These are phyloP conservation scores for Lutraria lutraria DNA, from an alignment of 2,888 invertebrate species.

Conservation along the genomic window DNA sequence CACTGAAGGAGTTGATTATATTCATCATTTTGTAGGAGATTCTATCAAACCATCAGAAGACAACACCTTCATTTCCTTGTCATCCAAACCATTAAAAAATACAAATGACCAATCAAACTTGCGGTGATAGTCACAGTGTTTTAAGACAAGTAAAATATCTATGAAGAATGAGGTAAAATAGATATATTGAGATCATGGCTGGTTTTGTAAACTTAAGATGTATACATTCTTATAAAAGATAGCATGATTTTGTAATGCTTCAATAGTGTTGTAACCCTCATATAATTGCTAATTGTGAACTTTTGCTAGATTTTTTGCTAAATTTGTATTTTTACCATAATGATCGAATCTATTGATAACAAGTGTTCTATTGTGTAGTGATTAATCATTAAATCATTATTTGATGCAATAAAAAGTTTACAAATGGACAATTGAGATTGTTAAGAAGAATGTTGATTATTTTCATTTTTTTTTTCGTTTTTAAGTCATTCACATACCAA, in stretches of 20 bases:
- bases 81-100: background rate
- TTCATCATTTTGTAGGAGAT: background rate
- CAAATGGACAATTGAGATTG: background rate
- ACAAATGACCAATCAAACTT: background rate
- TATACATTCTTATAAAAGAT: conserved; percentile 14
- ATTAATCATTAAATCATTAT: background rate
- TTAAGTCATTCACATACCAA: background rate
- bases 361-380: background rate
- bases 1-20: background rate
- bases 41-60: background rate
- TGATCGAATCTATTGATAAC: background rate
- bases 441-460: background rate
- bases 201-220: conserved; percentile 22
- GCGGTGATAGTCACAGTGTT: background rate
- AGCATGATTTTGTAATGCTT: conserved; percentile 10
- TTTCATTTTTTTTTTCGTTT: background rate
- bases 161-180: background rate
- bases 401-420: conserved; percentile 7
- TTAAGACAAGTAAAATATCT: background rate
- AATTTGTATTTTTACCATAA: background rate
- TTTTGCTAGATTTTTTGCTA: conserved; percentile 7
- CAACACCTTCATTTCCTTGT: background rate
- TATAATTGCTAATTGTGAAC: conserved; percentile 1
- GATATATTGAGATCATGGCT: background rate
- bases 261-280: background rate